Conservation (phyloP, 2,113 vertebrate species). For the Tetrax tetrax region DNA sequence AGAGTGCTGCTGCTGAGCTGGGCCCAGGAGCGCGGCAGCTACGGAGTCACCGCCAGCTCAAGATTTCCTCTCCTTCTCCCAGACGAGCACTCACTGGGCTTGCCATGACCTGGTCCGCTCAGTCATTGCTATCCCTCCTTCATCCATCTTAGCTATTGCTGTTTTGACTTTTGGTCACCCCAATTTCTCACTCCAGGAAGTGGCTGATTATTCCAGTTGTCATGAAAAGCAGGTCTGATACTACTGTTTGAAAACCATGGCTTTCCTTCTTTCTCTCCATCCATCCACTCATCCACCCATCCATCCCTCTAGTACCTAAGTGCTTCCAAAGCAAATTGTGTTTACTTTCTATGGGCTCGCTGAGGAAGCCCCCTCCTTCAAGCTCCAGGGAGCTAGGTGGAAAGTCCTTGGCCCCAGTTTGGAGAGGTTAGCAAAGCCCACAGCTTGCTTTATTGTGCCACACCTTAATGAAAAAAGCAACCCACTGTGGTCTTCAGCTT, state of each 20-base stretch:
- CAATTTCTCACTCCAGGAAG: background rate
- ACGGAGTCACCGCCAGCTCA: background rate
- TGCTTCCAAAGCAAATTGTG: background rate
- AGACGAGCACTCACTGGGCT: background rate
- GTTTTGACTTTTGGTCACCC: background rate
- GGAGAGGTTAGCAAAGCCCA: background rate
- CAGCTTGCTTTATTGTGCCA: background rate
- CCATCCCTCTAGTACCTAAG: background rate
- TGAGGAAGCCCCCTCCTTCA: background rate
- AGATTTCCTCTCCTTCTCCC: slow-evolving; percentile 5
- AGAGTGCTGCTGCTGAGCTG: background rate
- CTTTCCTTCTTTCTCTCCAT: background rate
- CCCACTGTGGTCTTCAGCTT: background rate
- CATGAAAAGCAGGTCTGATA: background rate
- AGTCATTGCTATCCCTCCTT: background rate
- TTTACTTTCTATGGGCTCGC: background rate
- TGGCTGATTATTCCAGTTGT: background rate
- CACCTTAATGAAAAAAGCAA: background rate
- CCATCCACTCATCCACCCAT: background rate
- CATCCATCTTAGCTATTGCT: background rate
- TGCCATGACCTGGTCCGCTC: background rate
- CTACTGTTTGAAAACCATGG: background rate
- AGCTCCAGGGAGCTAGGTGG: background rate
- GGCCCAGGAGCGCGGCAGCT: background rate
- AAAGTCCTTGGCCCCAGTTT: background rate